Evolutionary conservation across 2,797 vertebrate genomes (phyloP), one percentile per base, ranked within the genome.

Genomic region (Setipinna tenuifilis): DNA sequence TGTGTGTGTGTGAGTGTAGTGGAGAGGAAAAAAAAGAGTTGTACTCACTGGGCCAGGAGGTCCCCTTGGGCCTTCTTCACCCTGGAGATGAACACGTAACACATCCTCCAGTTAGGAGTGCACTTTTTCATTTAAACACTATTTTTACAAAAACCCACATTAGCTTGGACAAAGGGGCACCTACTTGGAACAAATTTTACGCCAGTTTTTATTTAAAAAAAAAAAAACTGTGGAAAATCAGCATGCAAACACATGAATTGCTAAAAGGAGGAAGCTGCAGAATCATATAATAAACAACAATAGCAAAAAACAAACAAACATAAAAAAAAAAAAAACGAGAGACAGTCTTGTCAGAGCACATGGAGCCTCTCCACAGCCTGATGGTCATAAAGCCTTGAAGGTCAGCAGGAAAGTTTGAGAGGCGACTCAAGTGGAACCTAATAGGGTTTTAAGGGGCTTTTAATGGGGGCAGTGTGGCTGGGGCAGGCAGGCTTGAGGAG

Each of bases 21-120:
- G 7, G 9, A 84, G 21, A 80, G 80, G 28, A 84, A 85, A 84
- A 0, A 5, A 16, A 14, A 71, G 5, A 68, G 46, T 81, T 89
- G 83, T 93, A 95, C 96, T 96, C 93, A 97, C 96, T 86, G 94
- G 93, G 88, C 95, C 95, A 54, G 96, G 95, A 25, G 92, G 95
- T 91, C 96, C 96, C 90, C 94, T 93, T 46, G 91, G 94, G 86
- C 96, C 96, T 71, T 90, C 88, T 83, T 96, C 96, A 81, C 96
- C 96, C 96, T 97, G 87, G 68, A 91, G 88, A 90, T 12, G 91
- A 84, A 83, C 71, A 78, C 16, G 7, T 19, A 7, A 78, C 31
- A 44, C 12, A 28, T 16, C 25, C 10, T 21, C 58, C n/a, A n/a
- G 58, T 61, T 61, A 61, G 17, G 11, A 57, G 54, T 57, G 54